These are phyloP conservation scores for Lithophane ornitopus DNA, from an alignment of 2,888 invertebrate genomes.

Conservation along the genomic window DNA sequence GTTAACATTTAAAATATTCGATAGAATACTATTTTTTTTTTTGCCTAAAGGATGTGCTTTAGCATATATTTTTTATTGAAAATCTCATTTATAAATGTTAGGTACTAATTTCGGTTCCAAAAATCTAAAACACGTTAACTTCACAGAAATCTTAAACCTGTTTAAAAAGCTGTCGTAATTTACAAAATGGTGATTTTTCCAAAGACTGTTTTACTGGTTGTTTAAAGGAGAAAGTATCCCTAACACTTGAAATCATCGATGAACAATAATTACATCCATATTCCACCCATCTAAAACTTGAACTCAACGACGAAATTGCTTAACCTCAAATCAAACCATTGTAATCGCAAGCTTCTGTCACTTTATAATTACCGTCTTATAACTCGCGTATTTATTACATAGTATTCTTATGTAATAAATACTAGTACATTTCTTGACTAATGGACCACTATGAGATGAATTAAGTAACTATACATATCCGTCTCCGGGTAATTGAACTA, in stretches of 20 bases:
- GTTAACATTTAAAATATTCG: slow-evolving; percentile 7
- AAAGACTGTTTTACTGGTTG: not conserved
- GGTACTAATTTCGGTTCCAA: not conserved
- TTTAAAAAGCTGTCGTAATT: no score
- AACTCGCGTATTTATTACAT: not conserved
- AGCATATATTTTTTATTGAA: no score
- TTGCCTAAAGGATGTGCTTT: not conserved
- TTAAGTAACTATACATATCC: slow-evolving; percentile 32
- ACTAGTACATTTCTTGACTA: not conserved
- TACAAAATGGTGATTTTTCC: no score
- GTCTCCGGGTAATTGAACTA: slow-evolving; percentile 36
- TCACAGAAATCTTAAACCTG: no score
- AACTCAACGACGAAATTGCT: no score
- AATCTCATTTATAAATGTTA: no score
- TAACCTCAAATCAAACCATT: not conserved
- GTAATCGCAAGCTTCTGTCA: not conserved
- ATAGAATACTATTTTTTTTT: not conserved
- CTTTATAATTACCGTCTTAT: not conserved
- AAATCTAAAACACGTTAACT: not conserved
- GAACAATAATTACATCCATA: not conserved
- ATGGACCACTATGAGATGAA: not conserved
- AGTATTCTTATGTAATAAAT: slow-evolving; percentile 24
- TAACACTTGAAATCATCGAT: not conserved
- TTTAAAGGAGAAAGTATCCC: not conserved
- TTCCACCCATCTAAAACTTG: not conserved